A percentile compares a stretch with the other conserved stretches of the same genome.
phyloP scores from a whole-genome alignment of 1,140 invertebrate species.

The Temnothorax longispinosus region DNA sequence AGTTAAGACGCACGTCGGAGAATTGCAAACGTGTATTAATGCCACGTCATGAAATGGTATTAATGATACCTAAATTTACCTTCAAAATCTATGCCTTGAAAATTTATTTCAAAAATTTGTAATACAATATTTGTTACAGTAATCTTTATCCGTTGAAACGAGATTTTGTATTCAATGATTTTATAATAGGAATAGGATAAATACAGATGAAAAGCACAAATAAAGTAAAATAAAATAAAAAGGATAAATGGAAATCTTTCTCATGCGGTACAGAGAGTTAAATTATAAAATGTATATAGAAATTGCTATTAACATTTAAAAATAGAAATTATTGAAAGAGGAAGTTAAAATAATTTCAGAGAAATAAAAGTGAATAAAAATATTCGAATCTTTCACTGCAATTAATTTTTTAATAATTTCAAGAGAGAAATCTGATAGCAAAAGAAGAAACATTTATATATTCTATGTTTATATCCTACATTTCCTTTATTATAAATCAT shows the following conservation, averaged over 20 bases:
- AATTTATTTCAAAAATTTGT: constrained; percentile 9
- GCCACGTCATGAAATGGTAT: constrained; percentile 2
- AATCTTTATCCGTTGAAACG: not conserved
- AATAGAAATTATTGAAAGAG: not conserved
- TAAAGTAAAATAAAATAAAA: not conserved
- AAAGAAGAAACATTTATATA: not conserved
- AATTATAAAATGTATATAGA: constrained; percentile 27
- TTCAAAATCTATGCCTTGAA: not conserved
- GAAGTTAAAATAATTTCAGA: not conserved
- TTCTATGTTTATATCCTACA: not conserved
- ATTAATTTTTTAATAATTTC: constrained; percentile 2
- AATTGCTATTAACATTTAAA: not conserved
- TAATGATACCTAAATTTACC: not conserved
- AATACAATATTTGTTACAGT: not conserved
- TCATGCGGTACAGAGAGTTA: not conserved
- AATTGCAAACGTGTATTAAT: constrained; percentile 49
- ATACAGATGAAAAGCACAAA: not conserved
- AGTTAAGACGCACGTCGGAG: constrained; percentile 32
- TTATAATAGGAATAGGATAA: not conserved
- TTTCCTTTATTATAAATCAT: not conserved
- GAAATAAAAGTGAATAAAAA: constrained; percentile 5
- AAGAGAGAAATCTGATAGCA: not conserved
- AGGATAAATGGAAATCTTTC: not conserved
- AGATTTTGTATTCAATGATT: not conserved
- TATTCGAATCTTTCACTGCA: not conserved